Evolutionary conservation across 2,113 vertebrate species (phyloP), one percentile per base, ranked within the genome.

Genomic region (Corvus moneduloides): DNA sequence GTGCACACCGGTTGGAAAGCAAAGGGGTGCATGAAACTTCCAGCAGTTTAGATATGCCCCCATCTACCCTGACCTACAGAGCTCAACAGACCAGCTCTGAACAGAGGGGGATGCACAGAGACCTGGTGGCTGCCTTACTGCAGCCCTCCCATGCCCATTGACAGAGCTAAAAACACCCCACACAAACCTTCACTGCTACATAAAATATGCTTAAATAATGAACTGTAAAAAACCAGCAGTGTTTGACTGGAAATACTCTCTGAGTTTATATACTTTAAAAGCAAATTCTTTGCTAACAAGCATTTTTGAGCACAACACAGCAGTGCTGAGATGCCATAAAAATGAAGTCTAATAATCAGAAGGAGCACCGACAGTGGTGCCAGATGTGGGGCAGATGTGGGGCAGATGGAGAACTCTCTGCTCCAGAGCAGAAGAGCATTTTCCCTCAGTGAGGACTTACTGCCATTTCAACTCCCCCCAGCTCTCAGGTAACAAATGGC

Each of bases 31-130:
- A 2, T 5, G 35, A 41, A 78, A 39, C 17, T 55, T 4, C 27
- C 69, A 44, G 48, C 0, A 2, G 24, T n/a, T 67, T 9, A 44
- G 46, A 33, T 4, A 28, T 0, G 0, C 30, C 43, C 10, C 33
- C 30, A 30, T 8, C 43, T 17, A 16, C 39, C 19, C 43, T 1
- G 1, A 20, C n/a, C 46, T 19, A 12, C 51, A 23, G 22, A 90
- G 63, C 37, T 10, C 3, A 16, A 35, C 32, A 62, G 66, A 30
- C 4, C 30, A 61, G 44, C 39, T 61, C 59, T 35, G 30, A 51
- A 24, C 21, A 58, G 27, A 76, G 39, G 21, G 44, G 16, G n/a
- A 56, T 43, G 16, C 18, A 9, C 37, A 5, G 44, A 1, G 7
- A 46, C 32, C 19, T 3, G 0, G 15, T 1, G 27, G 23, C n/a